A percentile compares a stretch with the other conserved stretches of the same genome.
Conservation (phyloP, 2,113 vertebrate species). For the Tachycineta bicolor region DNA sequence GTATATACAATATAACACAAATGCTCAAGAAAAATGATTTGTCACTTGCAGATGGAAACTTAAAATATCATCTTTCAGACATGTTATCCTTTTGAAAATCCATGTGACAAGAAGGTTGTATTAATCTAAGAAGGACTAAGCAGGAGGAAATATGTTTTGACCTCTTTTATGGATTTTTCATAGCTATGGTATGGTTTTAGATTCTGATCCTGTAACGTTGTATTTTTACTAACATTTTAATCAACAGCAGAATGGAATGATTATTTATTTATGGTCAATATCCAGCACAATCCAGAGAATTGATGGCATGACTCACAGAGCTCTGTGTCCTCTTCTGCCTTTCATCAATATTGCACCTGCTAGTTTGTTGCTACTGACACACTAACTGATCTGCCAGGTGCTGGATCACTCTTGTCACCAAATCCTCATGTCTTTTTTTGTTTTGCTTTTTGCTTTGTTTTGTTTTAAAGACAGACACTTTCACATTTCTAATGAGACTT, state of each 20-base stretch:
- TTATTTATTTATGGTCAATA: constrained; percentile 43
- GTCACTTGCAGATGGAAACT: background rate
- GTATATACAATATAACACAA: background rate
- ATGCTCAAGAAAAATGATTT: background rate
- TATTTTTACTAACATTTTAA: constrained; percentile 34
- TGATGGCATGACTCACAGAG: background rate
- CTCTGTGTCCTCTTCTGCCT: background rate
- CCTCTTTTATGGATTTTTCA: constrained; percentile 7
- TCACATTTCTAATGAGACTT: background rate
- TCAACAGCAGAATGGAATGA: background rate
- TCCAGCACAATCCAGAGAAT: background rate
- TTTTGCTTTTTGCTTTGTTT: background rate
- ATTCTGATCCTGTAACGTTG: background rate
- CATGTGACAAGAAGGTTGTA: background rate
- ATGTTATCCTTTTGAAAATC: background rate
- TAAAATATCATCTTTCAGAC: background rate
- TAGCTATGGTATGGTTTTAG: background rate
- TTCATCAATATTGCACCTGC: background rate
- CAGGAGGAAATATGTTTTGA: background rate
- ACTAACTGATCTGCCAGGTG: background rate
- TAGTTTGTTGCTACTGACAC: background rate
- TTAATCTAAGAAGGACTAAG: background rate
- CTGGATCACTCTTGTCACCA: background rate
- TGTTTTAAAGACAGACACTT: background rate
- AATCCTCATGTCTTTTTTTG: background rate